Conservation (phyloP, 2,113 vertebrate species). For the Oryzias woworae region DNA sequence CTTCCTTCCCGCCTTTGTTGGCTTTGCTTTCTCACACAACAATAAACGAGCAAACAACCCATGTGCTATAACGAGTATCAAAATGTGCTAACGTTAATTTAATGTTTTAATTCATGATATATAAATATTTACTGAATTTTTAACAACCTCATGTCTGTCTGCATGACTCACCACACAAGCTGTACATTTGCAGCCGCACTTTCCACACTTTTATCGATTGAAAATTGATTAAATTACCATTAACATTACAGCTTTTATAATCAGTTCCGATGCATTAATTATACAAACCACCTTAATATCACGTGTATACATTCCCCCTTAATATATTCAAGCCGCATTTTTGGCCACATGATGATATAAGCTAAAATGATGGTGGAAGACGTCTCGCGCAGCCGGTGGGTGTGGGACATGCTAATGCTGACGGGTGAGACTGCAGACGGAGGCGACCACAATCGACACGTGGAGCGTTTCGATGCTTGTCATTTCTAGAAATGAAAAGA, state of each 20-base stretch:
- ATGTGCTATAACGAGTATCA: no score
- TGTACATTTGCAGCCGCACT: constrained; percentile 35
- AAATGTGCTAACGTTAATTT: no score
- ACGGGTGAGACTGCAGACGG: constrained; percentile 50
- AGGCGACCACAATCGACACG: neutral
- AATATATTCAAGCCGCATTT: no score
- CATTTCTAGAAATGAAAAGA: neutral
- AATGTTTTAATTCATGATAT: no score
- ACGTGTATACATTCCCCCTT: no score
- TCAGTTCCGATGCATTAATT: no score
- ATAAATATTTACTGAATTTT: neutral
- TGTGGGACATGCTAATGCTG: constrained; percentile 40
- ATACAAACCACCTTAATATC: no score
- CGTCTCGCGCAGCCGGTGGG: constrained; percentile 14
- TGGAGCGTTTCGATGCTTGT: neutral
- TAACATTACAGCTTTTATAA: no score
- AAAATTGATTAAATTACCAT: neutral
- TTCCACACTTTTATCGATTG: constrained; percentile 1
- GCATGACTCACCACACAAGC: constrained; percentile 35
- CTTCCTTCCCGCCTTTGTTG: constrained; percentile 39
- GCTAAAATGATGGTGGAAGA: no score
- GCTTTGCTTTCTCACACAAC: neutral
- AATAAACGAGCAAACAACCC: neutral
- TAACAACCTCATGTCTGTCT: constrained; percentile 16
- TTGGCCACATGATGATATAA: no score